phyloP scores from a whole-genome alignment of 2,888 invertebrate genomes.

The Cetonia aurata region DNA sequence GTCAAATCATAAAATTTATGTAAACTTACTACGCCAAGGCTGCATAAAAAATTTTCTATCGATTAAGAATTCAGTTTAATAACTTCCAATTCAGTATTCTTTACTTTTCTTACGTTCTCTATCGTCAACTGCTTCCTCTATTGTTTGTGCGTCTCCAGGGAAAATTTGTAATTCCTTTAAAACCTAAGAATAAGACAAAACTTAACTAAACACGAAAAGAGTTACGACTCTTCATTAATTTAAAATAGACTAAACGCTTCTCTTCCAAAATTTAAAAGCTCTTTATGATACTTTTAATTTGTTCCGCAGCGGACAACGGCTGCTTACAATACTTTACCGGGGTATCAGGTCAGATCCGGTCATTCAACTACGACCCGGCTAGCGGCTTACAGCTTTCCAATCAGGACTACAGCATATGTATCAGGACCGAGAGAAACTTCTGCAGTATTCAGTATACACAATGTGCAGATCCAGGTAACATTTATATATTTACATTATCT shows the following conservation, averaged over 20 bases:
- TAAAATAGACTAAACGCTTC: background rate
- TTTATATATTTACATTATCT: background rate
- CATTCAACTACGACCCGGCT: conserved; percentile 86
- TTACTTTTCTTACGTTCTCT: no score
- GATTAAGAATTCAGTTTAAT: no score
- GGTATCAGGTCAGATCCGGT: conserved; percentile 83
- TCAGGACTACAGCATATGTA: conserved; percentile 90
- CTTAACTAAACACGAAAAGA: no score
- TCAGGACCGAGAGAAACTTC: conserved; percentile 87
- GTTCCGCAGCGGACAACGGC: conserved; percentile 76
- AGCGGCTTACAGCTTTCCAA: conserved; percentile 86
- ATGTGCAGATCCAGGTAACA: conserved; percentile 76
- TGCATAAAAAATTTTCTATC: no score
- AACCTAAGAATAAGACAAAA: background rate
- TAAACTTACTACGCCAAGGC: no score
- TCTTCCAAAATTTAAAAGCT: background rate
- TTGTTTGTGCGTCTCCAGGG: no score
- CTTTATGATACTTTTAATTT: conserved; percentile 47
- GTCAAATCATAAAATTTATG: no score
- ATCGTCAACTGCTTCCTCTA: no score
- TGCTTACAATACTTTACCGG: conserved; percentile 86
- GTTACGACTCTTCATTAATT: background rate
- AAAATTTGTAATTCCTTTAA: no score
- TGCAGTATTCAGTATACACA: conserved; percentile 88
- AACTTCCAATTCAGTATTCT: no score